Percentiles rank a stretch among this genome's conserved stretches.
phyloP scores from a whole-genome alignment of 2,888 invertebrate species.

The Mantis religiosa region DNA sequence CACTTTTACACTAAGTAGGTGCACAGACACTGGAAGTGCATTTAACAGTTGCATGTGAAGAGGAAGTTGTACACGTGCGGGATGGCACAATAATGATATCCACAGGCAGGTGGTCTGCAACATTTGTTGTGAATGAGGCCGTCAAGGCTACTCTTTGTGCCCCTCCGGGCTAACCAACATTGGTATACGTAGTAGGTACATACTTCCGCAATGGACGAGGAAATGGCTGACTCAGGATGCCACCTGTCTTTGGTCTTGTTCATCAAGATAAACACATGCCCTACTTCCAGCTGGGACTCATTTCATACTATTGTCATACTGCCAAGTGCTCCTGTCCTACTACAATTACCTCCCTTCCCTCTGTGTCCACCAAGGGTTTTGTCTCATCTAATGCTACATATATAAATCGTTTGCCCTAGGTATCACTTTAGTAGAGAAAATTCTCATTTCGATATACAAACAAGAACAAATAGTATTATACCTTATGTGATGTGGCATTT shows the following conservation, averaged over 20 bases:
- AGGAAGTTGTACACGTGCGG: background rate
- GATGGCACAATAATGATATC: background rate
- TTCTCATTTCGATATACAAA: too few species aligned
- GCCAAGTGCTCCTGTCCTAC: background rate
- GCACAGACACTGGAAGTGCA: background rate
- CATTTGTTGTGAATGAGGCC: background rate
- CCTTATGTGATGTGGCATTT: too few species aligned
- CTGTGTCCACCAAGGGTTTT: too few species aligned
- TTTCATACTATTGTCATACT: background rate
- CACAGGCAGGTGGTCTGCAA: background rate
- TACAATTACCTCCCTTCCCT: too few species aligned
- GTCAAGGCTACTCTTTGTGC: background rate
- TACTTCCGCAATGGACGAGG: background rate
- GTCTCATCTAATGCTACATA: too few species aligned
- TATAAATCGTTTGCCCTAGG: too few species aligned
- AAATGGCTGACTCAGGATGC: background rate
- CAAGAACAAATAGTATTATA: too few species aligned
- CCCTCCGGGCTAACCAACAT: background rate
- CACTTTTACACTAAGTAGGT: background rate
- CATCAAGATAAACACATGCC: background rate
- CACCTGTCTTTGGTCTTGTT: background rate
- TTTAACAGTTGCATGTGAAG: background rate
- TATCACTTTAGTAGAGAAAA: too few species aligned
- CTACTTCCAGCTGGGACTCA: background rate
- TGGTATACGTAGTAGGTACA: background rate